phyloP scores from a whole-genome alignment of 23 tunicate genomes.

The Trididemnum clinides region DNA sequence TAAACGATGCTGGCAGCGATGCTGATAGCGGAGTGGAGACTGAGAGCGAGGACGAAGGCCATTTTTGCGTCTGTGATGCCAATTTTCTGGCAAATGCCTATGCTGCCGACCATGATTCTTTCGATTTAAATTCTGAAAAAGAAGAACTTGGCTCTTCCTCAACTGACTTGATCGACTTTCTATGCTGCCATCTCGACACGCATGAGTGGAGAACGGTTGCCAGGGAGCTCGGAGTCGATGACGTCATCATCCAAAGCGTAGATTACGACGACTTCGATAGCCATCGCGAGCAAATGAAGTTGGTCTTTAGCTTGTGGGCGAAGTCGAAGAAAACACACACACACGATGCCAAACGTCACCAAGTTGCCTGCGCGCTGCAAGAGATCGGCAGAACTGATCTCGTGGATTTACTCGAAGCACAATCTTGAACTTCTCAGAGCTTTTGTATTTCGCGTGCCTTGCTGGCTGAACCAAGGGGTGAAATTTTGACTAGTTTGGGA shows the following conservation, averaged over 20 bases:
- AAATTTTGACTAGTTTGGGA: too few species aligned
- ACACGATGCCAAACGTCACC: background rate
- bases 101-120: background rate
- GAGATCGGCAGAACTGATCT: slow-evolving; percentile 49
- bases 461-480: too few species aligned
- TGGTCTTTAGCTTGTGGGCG: slow-evolving; percentile 42
- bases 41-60: background rate
- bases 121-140: background rate
- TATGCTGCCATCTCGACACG: slow-evolving; percentile 21
- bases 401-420: background rate
- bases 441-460: too few species aligned
- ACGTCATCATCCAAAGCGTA: slow-evolving; percentile 43
- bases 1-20: background rate
- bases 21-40: slow-evolving; percentile 18
- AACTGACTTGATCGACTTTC: slow-evolving; percentile 40
- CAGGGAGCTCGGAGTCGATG: slow-evolving; percentile 54
- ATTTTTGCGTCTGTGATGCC: background rate
- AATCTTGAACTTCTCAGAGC: too few species aligned
- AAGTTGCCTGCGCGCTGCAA: background rate
- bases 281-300: slow-evolving; percentile 36
- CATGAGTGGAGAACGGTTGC: slow-evolving; percentile 63
- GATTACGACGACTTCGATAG: slow-evolving; percentile 41
- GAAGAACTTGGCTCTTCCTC: too few species aligned
- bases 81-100: background rate
- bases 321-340: background rate